These are phyloP conservation scores for Cirrhinus molitorella DNA, from an alignment of 2,797 vertebrate genomes.

Conservation along the genomic window DNA sequence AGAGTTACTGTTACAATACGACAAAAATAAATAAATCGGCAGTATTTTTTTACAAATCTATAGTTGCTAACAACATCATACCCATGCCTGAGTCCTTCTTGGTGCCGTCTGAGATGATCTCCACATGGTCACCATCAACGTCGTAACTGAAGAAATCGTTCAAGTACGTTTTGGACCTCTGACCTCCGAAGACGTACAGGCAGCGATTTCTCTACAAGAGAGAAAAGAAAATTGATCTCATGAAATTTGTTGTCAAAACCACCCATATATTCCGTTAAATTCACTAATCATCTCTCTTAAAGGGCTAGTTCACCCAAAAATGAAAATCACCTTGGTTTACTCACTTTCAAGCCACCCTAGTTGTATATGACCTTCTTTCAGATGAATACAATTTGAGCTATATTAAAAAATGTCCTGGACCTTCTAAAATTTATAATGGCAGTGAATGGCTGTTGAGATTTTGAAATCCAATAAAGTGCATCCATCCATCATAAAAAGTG, in stretches of 20 bases:
- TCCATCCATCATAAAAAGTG: no score
- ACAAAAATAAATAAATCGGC: neutral
- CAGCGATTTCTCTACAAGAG: conserved; percentile 92
- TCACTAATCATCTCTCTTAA: neutral
- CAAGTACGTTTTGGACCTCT: conserved; percentile 97
- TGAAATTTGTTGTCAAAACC: conserved; percentile 4
- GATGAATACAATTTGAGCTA: no score
- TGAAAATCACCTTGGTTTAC: no score
- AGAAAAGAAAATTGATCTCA: neutral
- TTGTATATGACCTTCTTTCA: no score
- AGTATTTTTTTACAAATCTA: neutral
- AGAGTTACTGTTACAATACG: neutral
- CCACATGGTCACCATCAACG: conserved; percentile 95
- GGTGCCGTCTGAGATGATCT: conserved; percentile 98
- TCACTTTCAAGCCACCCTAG: no score
- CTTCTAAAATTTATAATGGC: no score
- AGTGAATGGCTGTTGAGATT: no score
- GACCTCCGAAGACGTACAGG: conserved; percentile 96
- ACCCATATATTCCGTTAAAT: neutral
- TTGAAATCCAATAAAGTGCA: no score
- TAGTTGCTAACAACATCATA: conserved; percentile 62
- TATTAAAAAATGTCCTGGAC: no score
- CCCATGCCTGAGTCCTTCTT: conserved; percentile 99
- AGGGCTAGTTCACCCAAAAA: no score
- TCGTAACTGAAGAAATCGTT: conserved; percentile 99